Percentiles rank a stretch among this genome's conserved stretches.
Conservation (phyloP, 2,888 invertebrate species). For the Abscondita cerata region DNA sequence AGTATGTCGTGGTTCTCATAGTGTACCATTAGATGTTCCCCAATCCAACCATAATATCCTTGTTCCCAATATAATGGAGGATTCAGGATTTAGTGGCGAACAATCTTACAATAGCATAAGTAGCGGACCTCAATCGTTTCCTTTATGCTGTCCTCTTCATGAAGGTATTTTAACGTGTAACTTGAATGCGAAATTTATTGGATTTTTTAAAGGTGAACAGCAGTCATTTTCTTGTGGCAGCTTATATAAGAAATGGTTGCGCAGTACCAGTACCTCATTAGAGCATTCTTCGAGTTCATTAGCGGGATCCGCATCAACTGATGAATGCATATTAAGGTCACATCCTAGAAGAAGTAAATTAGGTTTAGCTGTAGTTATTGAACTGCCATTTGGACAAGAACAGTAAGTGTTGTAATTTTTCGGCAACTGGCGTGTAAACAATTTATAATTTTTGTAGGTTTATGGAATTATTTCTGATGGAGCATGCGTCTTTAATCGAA, state of each 20-base stretch:
- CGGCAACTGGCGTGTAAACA: conserved; percentile 2
- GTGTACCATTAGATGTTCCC: conserved; percentile 50
- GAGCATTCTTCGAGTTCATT: conserved; percentile 53
- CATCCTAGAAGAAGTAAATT: conserved; percentile 60
- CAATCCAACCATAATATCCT: conserved; percentile 32
- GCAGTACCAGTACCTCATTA: conserved; percentile 63
- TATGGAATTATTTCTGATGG: conserved; percentile 77
- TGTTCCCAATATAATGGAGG: conserved; percentile 47
- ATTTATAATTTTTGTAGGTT: conserved; percentile 59
- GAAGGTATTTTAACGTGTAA: conserved; percentile 14
- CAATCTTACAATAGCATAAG: conserved; percentile 49
- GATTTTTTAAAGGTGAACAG: conserved; percentile 22
- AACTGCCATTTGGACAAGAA: conserved; percentile 64
- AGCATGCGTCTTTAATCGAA: conserved; percentile 79
- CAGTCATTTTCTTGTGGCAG: conserved; percentile 56
- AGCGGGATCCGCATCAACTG: conserved; percentile 38
- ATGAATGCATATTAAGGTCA: conserved; percentile 37
- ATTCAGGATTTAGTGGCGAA: conserved; percentile 52
- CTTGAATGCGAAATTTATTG: not conserved
- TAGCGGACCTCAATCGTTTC: conserved; percentile 46
- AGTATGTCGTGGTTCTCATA: conserved; percentile 48
- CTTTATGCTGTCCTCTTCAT: conserved; percentile 15
- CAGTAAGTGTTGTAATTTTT: conserved; percentile 53
- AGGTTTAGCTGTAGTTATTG: conserved; percentile 72
- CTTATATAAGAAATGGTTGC: conserved; percentile 63